Percentiles rank a stretch among this genome's conserved stretches.
Conservation (phyloP, 2,797 vertebrate species). For the Simalia tracyae region DNA sequence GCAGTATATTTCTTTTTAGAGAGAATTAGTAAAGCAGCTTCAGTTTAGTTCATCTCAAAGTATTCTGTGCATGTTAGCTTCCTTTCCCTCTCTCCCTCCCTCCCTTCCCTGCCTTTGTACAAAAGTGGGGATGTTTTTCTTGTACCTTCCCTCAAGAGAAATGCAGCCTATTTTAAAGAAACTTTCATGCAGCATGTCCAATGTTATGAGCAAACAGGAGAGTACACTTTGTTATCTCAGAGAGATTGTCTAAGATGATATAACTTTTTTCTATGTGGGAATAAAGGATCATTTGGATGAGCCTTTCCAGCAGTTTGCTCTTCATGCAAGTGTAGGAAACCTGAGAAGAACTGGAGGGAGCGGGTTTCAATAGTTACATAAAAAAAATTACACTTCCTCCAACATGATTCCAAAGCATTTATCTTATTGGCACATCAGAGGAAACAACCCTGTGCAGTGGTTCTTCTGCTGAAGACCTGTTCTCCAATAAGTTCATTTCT, state of each 20-base stretch:
- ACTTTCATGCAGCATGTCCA: background rate
- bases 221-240: background rate
- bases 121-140: background rate
- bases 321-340: too few relatives aligned
- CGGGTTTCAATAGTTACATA: background rate
- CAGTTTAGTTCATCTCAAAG: background rate
- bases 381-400: background rate
- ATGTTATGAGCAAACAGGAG: background rate
- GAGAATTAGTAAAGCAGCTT: background rate
- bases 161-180: background rate
- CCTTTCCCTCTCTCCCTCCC: accelerated
- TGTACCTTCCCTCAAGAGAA: background rate
- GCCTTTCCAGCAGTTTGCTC: background rate
- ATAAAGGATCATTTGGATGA: background rate
- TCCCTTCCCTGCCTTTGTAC: background rate
- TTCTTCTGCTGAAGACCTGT: background rate
- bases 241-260: background rate
- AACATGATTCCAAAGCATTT: background rate
- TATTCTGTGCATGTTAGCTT: background rate
- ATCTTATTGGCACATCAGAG: background rate
- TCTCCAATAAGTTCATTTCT: background rate
- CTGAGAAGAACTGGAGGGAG: background rate
- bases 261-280: background rate
- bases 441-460: background rate
- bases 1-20: background rate